phyloP scores from a whole-genome alignment of 2,888 invertebrate species.

The Agrilus cyanescens region DNA sequence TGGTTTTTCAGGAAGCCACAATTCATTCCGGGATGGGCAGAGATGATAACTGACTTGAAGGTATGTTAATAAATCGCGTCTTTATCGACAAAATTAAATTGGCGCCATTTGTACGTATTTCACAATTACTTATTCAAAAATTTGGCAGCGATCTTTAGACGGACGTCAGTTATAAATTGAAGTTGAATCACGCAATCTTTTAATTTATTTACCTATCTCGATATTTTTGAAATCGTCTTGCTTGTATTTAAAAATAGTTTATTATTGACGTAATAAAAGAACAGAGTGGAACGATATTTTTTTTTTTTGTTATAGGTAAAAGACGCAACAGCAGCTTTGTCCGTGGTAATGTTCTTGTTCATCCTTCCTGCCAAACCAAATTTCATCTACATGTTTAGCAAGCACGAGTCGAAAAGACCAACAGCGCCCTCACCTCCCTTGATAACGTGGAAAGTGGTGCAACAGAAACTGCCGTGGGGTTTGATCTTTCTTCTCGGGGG shows the following conservation, averaged over 20 bases:
- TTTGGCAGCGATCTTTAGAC: no score
- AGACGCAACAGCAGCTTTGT: conserved; percentile 73
- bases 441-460: conserved; percentile 74
- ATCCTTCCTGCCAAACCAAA: conserved; percentile 68
- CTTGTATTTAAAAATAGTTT: no score
- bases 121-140: no score
- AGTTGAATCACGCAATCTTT: no score
- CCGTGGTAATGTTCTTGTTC: conserved; percentile 73
- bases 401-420: conserved; percentile 45
- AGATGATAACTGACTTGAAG: conserved; percentile 45
- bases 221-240: no score
- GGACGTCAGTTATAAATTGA: no score
- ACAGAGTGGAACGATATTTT: background rate
- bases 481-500: conserved; percentile 78
- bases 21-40: conserved; percentile 80
- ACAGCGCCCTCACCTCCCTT: conserved; percentile 55
- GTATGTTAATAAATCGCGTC: conserved; percentile 30
- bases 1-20: conserved; percentile 87
- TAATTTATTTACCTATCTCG: no score
- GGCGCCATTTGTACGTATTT: no score
- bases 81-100: no score
- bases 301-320: conserved; percentile 47
- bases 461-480: conserved; percentile 84
- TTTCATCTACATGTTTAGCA: conserved; percentile 57
- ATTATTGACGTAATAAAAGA: background rate